These are phyloP conservation scores for Coranthus polyacanthus DNA, from an alignment of 2,797 vertebrate genomes.

Conservation along the genomic window DNA sequence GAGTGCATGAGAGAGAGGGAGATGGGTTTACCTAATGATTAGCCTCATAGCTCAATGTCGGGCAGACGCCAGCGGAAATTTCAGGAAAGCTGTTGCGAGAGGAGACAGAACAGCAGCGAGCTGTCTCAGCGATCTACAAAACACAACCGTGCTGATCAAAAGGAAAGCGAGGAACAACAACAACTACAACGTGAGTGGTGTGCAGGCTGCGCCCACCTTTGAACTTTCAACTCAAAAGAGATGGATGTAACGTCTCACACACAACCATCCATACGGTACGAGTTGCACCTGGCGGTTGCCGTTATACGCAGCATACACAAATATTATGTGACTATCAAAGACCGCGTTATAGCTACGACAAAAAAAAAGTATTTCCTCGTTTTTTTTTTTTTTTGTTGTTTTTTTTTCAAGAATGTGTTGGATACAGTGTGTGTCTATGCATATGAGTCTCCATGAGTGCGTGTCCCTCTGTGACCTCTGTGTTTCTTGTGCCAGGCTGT, in stretches of 20 bases:
- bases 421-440: not conserved
- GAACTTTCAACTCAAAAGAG: slow-evolving; percentile 39
- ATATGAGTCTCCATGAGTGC: not conserved
- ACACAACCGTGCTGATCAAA: slow-evolving; percentile 56
- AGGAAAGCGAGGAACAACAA: slow-evolving; percentile 44
- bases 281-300: slow-evolving; percentile 1
- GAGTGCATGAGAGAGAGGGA: slow-evolving; percentile 81
- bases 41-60: slow-evolving; percentile 89
- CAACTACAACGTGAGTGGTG: not conserved
- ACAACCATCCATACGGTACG: not conserved
- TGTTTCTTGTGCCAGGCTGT: slow-evolving; percentile 59
- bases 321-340: slow-evolving; percentile 9
- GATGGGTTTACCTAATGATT: slow-evolving; percentile 95
- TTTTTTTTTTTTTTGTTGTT: no score
- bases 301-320: slow-evolving; percentile 3
- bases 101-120: slow-evolving; percentile 60
- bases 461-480: slow-evolving; percentile 31
- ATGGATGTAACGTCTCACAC: not conserved
- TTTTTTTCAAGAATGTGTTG: no score
- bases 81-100: slow-evolving; percentile 66
- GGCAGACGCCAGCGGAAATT: slow-evolving; percentile 85
- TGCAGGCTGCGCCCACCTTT: slow-evolving; percentile 30
- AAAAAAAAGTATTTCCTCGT: no score
- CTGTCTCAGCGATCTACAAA: slow-evolving; percentile 64
- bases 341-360: not conserved